Evolutionary conservation across 2,888 invertebrate genomes (phyloP), one percentile per base, ranked within the genome.

Genomic region (Trissolcus brochymenae): DNA sequence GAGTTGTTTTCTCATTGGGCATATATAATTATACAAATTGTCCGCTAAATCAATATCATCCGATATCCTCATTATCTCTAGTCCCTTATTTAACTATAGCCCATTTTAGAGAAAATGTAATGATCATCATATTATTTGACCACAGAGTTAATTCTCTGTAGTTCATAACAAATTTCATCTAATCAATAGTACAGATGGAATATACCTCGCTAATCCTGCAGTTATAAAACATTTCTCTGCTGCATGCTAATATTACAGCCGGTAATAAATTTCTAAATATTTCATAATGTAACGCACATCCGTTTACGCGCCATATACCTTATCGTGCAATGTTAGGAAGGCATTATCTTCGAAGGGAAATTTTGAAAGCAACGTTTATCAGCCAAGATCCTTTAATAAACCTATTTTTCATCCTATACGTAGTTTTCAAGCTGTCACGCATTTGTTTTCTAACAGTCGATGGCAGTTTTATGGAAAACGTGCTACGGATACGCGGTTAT

Each of bases 401-500:
- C 73, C 79, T 65, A 79, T 79, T 77, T 79, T 77, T 77, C 79
- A 75, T 75, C 51, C 64, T 74, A 75, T 64, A 59, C 59, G 74
- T 43, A 74, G 60, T 70, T 76, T 67, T 65, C 62, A 67, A 74
- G 68, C 72, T 77, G 77, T 71, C 66, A 76, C 64, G 68, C 59
- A 76, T 59, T 81, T 79, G 80, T 79, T 79, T 76, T 78, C 78
- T 79, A 81, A 82, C 75, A 76, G 71, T 68, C 78, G 77, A 78
- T 67, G 75, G 50, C 54, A 75, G 65, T 54, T 79, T 76, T 78
- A 77, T 62, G 73, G 25, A 74, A 57, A 53, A 50, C 40, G 13
- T 19, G 61, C 40, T 25, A 59, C 59, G 55, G 49, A 56, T 54
- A 43, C n/a, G 61, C 40, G 46, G 61, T 72, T 65, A 80, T 81